Evolutionary conservation across 2,888 invertebrate species (phyloP).

Genomic region (Resseliella maxima): DNA sequence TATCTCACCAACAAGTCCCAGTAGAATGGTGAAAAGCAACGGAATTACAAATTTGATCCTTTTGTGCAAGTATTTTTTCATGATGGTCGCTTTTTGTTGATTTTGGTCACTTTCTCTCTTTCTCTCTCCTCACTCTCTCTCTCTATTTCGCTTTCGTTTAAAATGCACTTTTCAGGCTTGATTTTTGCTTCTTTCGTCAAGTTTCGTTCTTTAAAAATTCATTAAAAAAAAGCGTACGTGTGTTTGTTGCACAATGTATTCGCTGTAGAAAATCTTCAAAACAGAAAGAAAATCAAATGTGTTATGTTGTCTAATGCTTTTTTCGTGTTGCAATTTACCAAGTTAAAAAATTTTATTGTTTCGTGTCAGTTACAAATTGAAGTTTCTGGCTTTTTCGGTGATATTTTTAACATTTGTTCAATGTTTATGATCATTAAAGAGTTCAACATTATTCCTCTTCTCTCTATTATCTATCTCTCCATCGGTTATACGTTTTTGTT

Average conservation of each 20-base stretch:
- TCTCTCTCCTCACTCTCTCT: background rate
- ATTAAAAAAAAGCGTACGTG: background rate
- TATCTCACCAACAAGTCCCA: conserved; percentile 46
- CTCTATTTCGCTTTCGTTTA: background rate
- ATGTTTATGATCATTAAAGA: background rate
- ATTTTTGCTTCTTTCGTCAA: background rate
- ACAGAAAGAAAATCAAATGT: background rate
- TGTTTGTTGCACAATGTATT: background rate
- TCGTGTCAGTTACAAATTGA: no score
- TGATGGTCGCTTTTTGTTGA: background rate
- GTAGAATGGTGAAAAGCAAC: conserved; percentile 9
- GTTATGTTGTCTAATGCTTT: background rate
- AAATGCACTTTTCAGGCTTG: conserved; percentile 37
- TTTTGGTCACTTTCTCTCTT: background rate
- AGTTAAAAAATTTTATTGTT: background rate
- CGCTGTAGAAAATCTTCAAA: background rate
- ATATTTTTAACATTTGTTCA: background rate
- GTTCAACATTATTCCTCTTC: background rate
- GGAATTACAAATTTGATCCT: conserved; percentile 33
- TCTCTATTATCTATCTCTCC: background rate
- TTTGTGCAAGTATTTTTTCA: conserved; percentile 38
- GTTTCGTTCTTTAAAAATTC: background rate
- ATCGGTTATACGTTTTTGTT: background rate
- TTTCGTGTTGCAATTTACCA: background rate
- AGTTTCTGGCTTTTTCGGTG: background rate